Conservation (phyloP, 2,888 invertebrate species). For the Galeruca laticollis region DNA sequence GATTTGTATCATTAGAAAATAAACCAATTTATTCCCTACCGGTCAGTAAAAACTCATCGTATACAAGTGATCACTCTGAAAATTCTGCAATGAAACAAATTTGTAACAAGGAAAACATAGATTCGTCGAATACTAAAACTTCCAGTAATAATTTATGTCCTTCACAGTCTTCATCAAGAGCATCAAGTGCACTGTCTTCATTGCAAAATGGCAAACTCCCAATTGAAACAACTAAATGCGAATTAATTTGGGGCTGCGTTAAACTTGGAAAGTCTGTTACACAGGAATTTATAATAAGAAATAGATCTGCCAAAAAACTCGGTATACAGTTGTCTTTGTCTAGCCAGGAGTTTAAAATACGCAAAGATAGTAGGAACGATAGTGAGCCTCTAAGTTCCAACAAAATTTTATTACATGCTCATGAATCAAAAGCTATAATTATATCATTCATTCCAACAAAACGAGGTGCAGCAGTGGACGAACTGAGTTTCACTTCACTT, state of each 20-base stretch:
- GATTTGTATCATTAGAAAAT: constrained; percentile 10
- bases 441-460: constrained; percentile 71
- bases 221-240: constrained; percentile 70
- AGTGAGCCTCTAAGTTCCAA: constrained; percentile 61
- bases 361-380: constrained; percentile 59
- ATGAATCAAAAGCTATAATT: constrained; percentile 70
- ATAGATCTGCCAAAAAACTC: constrained; percentile 70
- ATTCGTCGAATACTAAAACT: constrained; percentile 26
- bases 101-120: constrained; percentile 48
- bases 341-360: constrained; percentile 67
- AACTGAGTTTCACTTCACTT: constrained; percentile 70
- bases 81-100: constrained; percentile 48
- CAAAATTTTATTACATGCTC: constrained; percentile 68
- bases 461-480: constrained; percentile 70
- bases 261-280: constrained; percentile 69
- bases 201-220: constrained; percentile 66
- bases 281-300: constrained; percentile 71
- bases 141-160: constrained; percentile 5
- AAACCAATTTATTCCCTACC: constrained; percentile 39
- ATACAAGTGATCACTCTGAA: constrained; percentile 50
- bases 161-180: constrained; percentile 50
- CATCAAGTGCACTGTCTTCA: constrained; percentile 60
- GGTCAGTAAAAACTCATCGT: constrained; percentile 51
- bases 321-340: constrained; percentile 69
- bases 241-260: constrained; percentile 73